Conservation (phyloP, 2,888 invertebrate genomes). For the Campopleginae sp. region DNA sequence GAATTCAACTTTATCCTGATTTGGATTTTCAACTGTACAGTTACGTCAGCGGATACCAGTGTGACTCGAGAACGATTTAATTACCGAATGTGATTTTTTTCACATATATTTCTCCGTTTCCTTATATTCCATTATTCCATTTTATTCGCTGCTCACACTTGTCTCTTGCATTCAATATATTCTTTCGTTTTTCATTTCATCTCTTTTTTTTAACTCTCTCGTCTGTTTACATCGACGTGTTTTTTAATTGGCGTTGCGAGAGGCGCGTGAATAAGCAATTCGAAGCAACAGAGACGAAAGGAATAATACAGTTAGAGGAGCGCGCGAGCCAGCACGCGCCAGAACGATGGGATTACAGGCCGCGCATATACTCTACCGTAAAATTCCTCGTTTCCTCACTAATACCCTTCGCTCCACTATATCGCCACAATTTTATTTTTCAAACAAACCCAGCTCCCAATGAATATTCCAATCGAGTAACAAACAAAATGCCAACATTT, state of each 20-base stretch:
- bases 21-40: conserved; percentile 48
- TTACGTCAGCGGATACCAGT: conserved; percentile 46
- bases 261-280: conserved; percentile 60
- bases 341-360: conserved; percentile 58
- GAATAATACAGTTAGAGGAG: conserved; percentile 63
- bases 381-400: conserved; percentile 50
- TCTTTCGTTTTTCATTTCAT: conserved; percentile 4
- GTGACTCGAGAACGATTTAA: conserved; percentile 50
- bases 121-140: not conserved
- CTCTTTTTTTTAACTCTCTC: not conserved
- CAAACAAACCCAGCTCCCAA: not conserved
- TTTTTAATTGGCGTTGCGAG: conserved; percentile 63
- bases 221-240: conserved; percentile 42
- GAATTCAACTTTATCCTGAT: conserved; percentile 14
- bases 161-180: not conserved
- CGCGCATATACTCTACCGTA: conserved; percentile 13
- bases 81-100: not conserved
- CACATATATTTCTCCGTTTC: not conserved
- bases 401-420: conserved; percentile 31
- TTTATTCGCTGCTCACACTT: not conserved
- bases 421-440: not conserved
- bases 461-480: not conserved
- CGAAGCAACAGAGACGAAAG: conserved; percentile 6
- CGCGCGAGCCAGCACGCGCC: conserved; percentile 66
- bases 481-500: not conserved